phyloP scores from a whole-genome alignment of 2,113 vertebrate species.

The Sakesphorus luctuosus region DNA sequence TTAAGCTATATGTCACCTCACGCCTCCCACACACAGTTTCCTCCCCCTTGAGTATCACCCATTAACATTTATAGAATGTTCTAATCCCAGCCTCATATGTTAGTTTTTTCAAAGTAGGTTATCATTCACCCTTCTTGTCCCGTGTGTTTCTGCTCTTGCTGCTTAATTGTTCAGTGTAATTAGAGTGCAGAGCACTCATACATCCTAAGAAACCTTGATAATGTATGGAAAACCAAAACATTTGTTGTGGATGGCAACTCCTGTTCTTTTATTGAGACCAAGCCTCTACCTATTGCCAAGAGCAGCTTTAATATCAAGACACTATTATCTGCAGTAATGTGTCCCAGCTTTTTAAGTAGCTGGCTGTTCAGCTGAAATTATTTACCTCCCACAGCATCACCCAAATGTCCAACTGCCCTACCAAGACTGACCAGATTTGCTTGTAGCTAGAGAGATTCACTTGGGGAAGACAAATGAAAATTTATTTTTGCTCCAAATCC shows the following conservation, averaged over 20 bases:
- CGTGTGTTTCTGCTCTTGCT: neutral
- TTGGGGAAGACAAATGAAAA: neutral
- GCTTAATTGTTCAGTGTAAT: constrained; percentile 5
- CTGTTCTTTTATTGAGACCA: neutral
- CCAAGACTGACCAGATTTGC: neutral
- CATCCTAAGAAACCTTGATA: neutral
- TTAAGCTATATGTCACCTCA: constrained; percentile 43
- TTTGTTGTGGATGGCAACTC: neutral
- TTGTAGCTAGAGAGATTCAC: neutral
- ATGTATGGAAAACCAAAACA: neutral
- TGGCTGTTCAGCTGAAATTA: neutral
- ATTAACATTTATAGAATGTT: constrained; percentile 57
- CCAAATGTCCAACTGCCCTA: neutral
- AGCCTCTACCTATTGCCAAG: neutral
- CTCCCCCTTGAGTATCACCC: constrained; percentile 14
- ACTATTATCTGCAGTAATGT: neutral
- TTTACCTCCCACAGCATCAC: neutral
- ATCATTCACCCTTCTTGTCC: constrained; percentile 31
- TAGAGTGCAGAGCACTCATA: neutral
- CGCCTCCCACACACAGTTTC: neutral
- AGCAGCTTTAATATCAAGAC: neutral
- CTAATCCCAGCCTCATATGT: constrained; percentile 11
- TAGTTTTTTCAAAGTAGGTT: constrained; percentile 37
- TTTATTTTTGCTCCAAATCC: neutral
- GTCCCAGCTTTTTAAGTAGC: neutral